Evolutionary conservation across 2,113 vertebrate species (phyloP).

Genomic region (Periophthalmus modestus): DNA sequence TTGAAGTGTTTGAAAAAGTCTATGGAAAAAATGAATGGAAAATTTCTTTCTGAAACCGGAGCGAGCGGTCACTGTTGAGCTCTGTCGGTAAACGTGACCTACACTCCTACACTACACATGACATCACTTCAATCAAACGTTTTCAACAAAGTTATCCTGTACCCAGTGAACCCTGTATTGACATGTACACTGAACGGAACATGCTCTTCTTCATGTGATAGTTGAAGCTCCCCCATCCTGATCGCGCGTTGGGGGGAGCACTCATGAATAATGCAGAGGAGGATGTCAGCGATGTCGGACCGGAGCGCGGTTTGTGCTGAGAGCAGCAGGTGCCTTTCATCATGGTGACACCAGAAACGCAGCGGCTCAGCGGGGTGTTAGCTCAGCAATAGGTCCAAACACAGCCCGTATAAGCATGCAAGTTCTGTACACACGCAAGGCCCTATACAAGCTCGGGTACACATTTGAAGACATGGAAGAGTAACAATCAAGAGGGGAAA

Average conservation of each 20-base stretch:
- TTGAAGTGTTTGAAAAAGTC: too few species aligned
- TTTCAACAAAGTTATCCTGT: slow-evolving; percentile 11
- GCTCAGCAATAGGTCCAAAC: slow-evolving; percentile 60
- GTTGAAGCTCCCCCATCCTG: slow-evolving; percentile 32
- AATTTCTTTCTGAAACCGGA: too few species aligned
- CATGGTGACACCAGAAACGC: slow-evolving; percentile 57
- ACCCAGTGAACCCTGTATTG: slow-evolving; percentile 11
- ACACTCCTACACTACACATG: background rate
- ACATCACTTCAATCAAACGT: background rate
- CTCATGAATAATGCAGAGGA: slow-evolving; percentile 62
- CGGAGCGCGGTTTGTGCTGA: slow-evolving; percentile 58
- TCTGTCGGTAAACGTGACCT: background rate
- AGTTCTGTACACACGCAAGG: slow-evolving; percentile 40
- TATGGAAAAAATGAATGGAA: too few species aligned
- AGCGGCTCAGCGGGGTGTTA: slow-evolving; percentile 55
- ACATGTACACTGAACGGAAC: slow-evolving; percentile 6
- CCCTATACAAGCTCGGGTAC: background rate
- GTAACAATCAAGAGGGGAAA: slow-evolving; percentile 7
- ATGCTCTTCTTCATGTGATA: slow-evolving; percentile 23
- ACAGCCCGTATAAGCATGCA: slow-evolving; percentile 44
- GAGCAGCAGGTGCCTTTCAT: slow-evolving; percentile 75
- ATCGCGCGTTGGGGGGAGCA: slow-evolving; percentile 37
- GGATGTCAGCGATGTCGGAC: slow-evolving; percentile 48
- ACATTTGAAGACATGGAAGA: slow-evolving; percentile 6
- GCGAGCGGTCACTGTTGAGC: too few species aligned